phyloP scores from a whole-genome alignment of 2,888 invertebrate species.

The Drosophila basisetae region DNA sequence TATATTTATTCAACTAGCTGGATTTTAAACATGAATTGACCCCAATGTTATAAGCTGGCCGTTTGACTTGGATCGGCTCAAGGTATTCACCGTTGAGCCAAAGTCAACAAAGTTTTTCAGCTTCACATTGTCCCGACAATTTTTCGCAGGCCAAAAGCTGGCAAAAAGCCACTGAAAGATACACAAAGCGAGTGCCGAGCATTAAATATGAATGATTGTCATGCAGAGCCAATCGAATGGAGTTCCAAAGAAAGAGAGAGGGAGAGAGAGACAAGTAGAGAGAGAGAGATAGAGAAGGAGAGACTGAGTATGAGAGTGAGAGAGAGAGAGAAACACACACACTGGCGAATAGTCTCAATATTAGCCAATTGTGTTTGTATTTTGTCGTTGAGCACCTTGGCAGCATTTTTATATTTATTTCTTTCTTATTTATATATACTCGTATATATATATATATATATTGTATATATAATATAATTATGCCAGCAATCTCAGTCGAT shows the following conservation, averaged over 20 bases:
- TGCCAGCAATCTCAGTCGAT: not conserved
- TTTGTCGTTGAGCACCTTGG: slow-evolving; percentile 23
- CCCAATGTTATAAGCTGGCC: not conserved
- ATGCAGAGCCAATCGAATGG: slow-evolving; percentile 35
- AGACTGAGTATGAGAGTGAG: not conserved
- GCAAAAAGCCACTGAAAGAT: slow-evolving; percentile 26
- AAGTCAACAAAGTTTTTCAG: slow-evolving; percentile 16
- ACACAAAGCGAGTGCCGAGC: slow-evolving; percentile 30
- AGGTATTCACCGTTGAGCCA: slow-evolving; percentile 22
- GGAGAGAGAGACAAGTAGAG: not conserved
- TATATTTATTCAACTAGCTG: not conserved
- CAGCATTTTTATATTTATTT: not conserved
- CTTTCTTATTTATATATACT: not conserved
- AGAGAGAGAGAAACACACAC: slow-evolving; percentile 22
- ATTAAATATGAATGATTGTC: slow-evolving; percentile 65
- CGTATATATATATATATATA: not conserved
- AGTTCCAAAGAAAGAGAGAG: slow-evolving; percentile 24
- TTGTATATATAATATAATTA: not conserved
- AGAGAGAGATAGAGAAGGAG: not conserved
- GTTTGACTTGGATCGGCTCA: not conserved
- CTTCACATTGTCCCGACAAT: slow-evolving; percentile 7
- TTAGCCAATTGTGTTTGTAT: slow-evolving; percentile 58
- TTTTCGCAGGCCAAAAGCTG: slow-evolving; percentile 4
- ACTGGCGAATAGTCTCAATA: slow-evolving; percentile 51
- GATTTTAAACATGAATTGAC: not conserved